Evolutionary conservation across 2,797 vertebrate genomes (phyloP).

Genomic region (Arremon brunneinucha): DNA sequence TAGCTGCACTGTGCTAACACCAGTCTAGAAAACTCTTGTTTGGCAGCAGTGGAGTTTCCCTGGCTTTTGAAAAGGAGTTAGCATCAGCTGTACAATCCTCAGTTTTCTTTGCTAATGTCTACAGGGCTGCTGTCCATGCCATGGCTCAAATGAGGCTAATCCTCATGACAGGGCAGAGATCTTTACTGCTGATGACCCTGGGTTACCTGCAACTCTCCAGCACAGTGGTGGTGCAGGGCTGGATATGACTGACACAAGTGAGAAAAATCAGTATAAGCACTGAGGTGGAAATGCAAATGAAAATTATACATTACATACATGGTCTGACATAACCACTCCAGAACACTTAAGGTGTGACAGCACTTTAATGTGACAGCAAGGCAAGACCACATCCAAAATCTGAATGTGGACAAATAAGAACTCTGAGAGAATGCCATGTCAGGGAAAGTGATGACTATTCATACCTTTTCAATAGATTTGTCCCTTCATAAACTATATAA

Average conservation of each 20-base stretch:
- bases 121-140: not conserved
- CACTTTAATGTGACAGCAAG: not conserved
- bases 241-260: not conserved
- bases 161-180: not conserved
- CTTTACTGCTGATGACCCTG: not conserved
- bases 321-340: not conserved
- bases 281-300: not conserved
- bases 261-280: not conserved
- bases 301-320: not conserved
- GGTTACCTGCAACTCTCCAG: not conserved
- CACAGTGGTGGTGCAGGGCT: not conserved
- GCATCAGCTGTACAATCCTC: not conserved
- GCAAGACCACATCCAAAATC: not conserved
- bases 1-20: not conserved
- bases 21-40: not conserved
- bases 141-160: conserved; percentile 22
- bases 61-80: not conserved
- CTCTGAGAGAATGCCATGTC: not conserved
- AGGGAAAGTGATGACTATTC: not conserved
- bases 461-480: not conserved
- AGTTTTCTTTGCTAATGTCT: not conserved
- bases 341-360: not conserved
- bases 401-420: not conserved
- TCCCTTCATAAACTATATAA: not conserved
- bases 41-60: not conserved